phyloP scores from a whole-genome alignment of 2,888 invertebrate genomes.

The Celastrina argiolus region DNA sequence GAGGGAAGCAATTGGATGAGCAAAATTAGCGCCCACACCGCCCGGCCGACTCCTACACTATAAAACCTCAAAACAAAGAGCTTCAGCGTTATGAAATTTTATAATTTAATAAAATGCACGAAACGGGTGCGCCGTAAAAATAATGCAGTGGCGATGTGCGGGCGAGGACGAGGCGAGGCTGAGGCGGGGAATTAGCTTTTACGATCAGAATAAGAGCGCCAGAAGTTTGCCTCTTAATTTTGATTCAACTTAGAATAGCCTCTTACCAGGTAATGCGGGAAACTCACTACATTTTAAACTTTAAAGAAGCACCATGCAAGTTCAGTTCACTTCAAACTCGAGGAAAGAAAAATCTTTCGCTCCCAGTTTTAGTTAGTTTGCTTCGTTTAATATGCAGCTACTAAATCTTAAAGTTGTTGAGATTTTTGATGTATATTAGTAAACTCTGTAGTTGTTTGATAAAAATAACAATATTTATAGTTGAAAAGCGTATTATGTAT shows the following conservation, averaged over 20 bases:
- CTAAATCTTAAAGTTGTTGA: too few species aligned
- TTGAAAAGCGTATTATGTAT: too few species aligned
- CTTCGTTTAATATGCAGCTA: neutral
- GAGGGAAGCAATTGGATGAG: neutral
- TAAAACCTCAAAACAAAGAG: neutral
- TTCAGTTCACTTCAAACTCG: neutral
- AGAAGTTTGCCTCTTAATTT: slow-evolving; percentile 19
- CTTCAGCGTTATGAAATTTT: neutral
- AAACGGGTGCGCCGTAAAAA: slow-evolving; percentile 6
- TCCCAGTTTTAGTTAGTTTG: neutral
- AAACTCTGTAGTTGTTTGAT: too few species aligned
- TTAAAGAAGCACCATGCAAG: slow-evolving; percentile 8
- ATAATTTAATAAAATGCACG: slow-evolving; percentile 15
- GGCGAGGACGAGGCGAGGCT: neutral
- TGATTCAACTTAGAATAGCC: slow-evolving; percentile 18
- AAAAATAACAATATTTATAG: too few species aligned
- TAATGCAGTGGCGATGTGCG: slow-evolving; percentile 4
- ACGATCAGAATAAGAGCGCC: slow-evolving; percentile 5
- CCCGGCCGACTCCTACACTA: neutral
- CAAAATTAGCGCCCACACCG: neutral
- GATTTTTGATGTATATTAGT: too few species aligned
- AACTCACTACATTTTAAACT: slow-evolving; percentile 8
- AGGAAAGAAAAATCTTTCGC: neutral
- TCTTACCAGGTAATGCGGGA: slow-evolving; percentile 10
- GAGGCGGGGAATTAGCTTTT: neutral